These are phyloP conservation scores for Synanthedon vespiformis DNA, from an alignment of 2,888 invertebrate species.

Conservation along the genomic window DNA sequence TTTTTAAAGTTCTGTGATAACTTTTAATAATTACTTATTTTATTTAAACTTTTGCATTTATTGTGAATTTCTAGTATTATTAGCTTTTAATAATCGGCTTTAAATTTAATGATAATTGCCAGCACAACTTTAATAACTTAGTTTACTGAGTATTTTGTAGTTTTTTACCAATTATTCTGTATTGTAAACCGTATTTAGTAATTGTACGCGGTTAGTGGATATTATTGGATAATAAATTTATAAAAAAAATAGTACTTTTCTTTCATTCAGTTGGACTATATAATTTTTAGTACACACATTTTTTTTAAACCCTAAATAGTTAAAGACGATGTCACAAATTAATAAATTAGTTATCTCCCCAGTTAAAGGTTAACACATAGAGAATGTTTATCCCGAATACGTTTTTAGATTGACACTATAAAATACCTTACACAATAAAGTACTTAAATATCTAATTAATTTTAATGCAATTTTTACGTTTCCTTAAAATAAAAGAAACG, in stretches of 20 bases:
- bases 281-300: background rate
- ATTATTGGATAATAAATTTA: constrained; percentile 1
- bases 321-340: constrained; percentile 20
- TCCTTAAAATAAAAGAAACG: too few relatives aligned
- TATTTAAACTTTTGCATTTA: constrained; percentile 20
- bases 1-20: constrained; percentile 42
- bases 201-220: constrained; percentile 30
- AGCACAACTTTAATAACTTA: constrained; percentile 14
- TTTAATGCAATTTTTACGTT: too few relatives aligned
- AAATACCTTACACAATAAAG: constrained; percentile 15
- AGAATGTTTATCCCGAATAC: constrained; percentile 27
- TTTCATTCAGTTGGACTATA: background rate
- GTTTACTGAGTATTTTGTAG: constrained; percentile 13
- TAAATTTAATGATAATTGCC: constrained; percentile 22
- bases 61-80: constrained; percentile 28
- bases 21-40: constrained; percentile 14
- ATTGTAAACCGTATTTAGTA: background rate
- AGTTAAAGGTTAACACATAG: constrained; percentile 47
- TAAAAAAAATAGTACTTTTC: background rate
- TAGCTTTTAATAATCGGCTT: constrained; percentile 21
- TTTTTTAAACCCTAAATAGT: background rate
- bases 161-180: constrained; percentile 7
- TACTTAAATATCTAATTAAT: too few relatives aligned
- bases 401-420: constrained; percentile 65
- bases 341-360: constrained; percentile 22